A percentile compares a stretch with the other conserved stretches of the same genome.
phyloP scores from a whole-genome alignment of 2,888 invertebrate genomes.

The Kryphioiulus occultus region DNA sequence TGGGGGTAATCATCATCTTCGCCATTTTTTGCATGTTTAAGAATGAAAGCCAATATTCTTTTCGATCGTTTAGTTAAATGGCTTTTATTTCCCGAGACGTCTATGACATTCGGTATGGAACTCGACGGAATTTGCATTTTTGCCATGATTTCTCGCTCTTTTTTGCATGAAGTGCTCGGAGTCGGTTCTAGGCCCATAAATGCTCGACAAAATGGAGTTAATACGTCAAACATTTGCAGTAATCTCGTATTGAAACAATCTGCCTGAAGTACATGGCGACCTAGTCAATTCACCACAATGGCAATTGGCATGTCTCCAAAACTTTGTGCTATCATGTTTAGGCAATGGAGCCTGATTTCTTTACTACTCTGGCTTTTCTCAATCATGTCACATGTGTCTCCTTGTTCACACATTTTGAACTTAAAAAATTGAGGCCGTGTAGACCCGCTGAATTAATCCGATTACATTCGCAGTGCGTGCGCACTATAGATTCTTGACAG shows the following conservation, averaged over 20 bases:
- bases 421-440: background rate
- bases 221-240: constrained; percentile 1
- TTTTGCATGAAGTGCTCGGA: background rate
- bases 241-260: constrained; percentile 10
- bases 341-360: constrained; percentile 8
- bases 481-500: too few relatives aligned
- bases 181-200: background rate
- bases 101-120: background rate
- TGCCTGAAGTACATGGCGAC: background rate
- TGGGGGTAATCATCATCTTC: background rate
- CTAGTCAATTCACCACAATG: background rate
- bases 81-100: background rate
- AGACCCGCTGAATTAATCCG: background rate
- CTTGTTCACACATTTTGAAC: background rate
- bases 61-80: background rate
- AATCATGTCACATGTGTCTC: background rate
- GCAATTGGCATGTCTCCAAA: constrained; percentile 1
- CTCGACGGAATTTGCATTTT: background rate
- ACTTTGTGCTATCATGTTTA: background rate
- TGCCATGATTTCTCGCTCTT: background rate
- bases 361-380: background rate
- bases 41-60: background rate
- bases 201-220: background rate
- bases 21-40: background rate
- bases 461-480: background rate